A percentile compares a stretch with the other conserved stretches of the same genome.
Evolutionary conservation across 2,888 invertebrate species (phyloP).

Genomic region (Vesta saturnalis): DNA sequence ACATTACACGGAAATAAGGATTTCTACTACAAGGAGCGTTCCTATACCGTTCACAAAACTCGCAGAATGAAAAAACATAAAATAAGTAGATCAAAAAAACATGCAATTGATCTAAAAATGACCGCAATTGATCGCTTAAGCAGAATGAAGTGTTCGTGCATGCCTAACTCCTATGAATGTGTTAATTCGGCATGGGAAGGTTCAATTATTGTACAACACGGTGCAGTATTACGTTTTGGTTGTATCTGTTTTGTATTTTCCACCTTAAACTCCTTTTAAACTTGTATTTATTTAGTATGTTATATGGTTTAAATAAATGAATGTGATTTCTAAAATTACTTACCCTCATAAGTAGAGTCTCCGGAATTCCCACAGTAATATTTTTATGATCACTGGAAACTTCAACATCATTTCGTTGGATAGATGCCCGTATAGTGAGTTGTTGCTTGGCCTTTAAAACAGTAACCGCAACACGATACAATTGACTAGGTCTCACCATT

Average conservation of each 20-base stretch:
- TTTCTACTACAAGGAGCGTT: slow-evolving; percentile 48
- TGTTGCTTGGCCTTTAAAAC: slow-evolving; percentile 82
- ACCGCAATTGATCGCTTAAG: slow-evolving; percentile 55
- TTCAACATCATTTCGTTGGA: slow-evolving; percentile 90
- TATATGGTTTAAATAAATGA: background rate
- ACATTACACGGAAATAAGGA: slow-evolving; percentile 83
- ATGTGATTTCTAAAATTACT: slow-evolving; percentile 44
- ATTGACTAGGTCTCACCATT: slow-evolving; percentile 90
- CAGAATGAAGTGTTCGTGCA: slow-evolving; percentile 57
- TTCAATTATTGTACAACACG: slow-evolving; percentile 86
- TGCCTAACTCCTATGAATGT: slow-evolving; percentile 46
- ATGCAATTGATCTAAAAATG: slow-evolving; percentile 56
- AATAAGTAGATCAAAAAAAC: slow-evolving; percentile 51
- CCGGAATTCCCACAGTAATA: slow-evolving; percentile 87
- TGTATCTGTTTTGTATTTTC: slow-evolving; percentile 89
- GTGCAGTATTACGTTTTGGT: slow-evolving; percentile 86
- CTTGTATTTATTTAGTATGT: background rate
- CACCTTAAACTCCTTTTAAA: slow-evolving; percentile 60
- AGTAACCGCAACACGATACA: slow-evolving; percentile 88
- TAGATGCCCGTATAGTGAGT: slow-evolving; percentile 87
- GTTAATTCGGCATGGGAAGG: slow-evolving; percentile 84
- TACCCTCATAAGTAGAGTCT: slow-evolving; percentile 90
- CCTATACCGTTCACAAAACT: slow-evolving; percentile 54
- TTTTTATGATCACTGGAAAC: slow-evolving; percentile 83
- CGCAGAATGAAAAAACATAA: slow-evolving; percentile 62